Base-by-base conservation (phyloP, 2,888 invertebrate genomes). In the Pecten maximus region DNA sequence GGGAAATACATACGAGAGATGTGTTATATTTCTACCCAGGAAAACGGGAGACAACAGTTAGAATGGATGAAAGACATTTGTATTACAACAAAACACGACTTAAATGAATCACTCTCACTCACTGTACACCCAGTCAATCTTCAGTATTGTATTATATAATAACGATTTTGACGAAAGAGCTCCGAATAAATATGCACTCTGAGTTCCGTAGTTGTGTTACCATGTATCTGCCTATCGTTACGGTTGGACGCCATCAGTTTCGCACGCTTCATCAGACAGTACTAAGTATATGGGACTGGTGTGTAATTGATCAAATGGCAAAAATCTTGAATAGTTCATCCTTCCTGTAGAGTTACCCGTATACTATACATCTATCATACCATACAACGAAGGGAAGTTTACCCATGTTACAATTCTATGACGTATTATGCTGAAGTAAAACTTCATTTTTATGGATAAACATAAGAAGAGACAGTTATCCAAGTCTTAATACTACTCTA, bases 1-100 rank as follows among this genome's bases (percentile, higher is more conserved):
- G 8, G 12, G 44, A 44, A n/a, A 44, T 44, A 44, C 44, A 44
- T 44, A n/a, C n/a, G n/a, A n/a, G n/a, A n/a, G n/a, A n/a, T n/a
- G n/a, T n/a, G n/a, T 12, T 44, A 44, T 44, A 44, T 10, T 44
- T 12, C 12, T 12, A 44, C 6, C 44, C 44, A 44, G 12, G n/a
- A n/a, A n/a, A n/a, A n/a, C n/a, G n/a, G n/a, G 74, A 74, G 10
- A 74, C 35, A 74, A 74, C 35, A 35, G 19, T 28, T 74, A 74
- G 28, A 74, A 74, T 74, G 74, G 74, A 74, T 74, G 74, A 74
- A 74, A 74, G 74, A 74, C 74, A 35, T 74, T n/a, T 35, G 74
- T 74, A 74, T 74, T 35, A 15, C 28, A 74, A 74, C 10, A 74
- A 28, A 28, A 74, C 1, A n/a, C 6, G 19, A 2, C n/a, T 19